Base-by-base conservation (phyloP, 2,888 invertebrate genomes). In the Scaptomyza tumidula region DNA sequence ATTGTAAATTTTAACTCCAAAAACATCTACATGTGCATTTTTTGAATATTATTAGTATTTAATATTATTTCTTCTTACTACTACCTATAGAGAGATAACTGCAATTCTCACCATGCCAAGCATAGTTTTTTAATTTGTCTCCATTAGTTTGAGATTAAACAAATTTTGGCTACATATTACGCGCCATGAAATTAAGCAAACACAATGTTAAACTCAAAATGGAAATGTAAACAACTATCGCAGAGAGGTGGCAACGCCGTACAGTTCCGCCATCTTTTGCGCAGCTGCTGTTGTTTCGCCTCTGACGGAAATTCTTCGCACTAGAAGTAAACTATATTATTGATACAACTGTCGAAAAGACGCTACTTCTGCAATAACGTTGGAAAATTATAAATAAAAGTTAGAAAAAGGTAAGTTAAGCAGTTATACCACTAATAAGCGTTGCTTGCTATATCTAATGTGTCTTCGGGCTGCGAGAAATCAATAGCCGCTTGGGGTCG, bases 181-280 rank as follows among this genome's bases (percentile, higher is more conserved):
- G 71, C 73, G 73, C 64, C 29, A 64, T 1, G 4, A 4, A 48
- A 9, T 4, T 6, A 55, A 39, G 2, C 9, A 24, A n/a, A 24
- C 7, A 1, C 6, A 0, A 31, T 76, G 52, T 48, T 62, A 44
- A 41, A 67, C 75, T 73, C 74, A 54, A 55, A 52, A 60, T 55
- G 68, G 78, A 13, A 58, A 50, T 68, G 57, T 63, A 43, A 73
- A 14, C 2, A 7, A 3, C 0, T 2, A 31, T 61, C 2, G 2
- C 11, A 2, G 4, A 6, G 9, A 2, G n/a, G 44, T 78, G 74
- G 78, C 74, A 75, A 60, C 75, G 31, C 68, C 5, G n/a, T 13
- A 9, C 13, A 19, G 44, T 45, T 78, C 68, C 90, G 90, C 90
- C 90, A 90, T 90, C 90, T 90, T 89, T 80, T 84, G 56, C 50